These are phyloP conservation scores for Trochalopteron elliotii DNA, from an alignment of 2,113 vertebrate genomes.

Conservation along the genomic window DNA sequence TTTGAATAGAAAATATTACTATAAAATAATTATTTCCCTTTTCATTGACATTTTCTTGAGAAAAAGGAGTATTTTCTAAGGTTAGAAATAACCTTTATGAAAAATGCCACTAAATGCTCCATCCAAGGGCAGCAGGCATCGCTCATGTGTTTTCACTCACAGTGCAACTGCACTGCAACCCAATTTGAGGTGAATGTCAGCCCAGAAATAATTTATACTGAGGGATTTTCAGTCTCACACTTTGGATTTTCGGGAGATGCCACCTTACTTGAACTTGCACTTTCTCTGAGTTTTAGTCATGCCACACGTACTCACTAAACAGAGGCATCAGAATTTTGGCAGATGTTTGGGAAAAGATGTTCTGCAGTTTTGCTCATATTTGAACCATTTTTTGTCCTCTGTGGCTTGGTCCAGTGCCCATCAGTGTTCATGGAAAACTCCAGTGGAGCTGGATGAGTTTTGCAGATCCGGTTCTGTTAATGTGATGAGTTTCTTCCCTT, in stretches of 20 bases:
- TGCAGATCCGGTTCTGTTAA: neutral
- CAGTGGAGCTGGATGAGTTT: constrained; percentile 29
- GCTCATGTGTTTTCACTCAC: accelerated
- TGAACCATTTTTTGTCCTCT: neutral
- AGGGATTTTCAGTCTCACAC: neutral
- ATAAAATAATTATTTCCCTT: neutral
- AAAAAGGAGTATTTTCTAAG: neutral
- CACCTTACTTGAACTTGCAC: constrained; percentile 2
- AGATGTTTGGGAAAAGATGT: constrained; percentile 24
- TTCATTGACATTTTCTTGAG: neutral
- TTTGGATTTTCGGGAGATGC: neutral
- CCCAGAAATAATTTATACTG: neutral
- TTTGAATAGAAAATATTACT: neutral
- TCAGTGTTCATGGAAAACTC: constrained; percentile 36
- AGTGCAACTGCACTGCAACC: neutral
- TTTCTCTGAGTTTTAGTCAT: neutral
- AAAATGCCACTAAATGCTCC: neutral
- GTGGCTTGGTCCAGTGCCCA: constrained; percentile 31
- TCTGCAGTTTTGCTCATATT: constrained; percentile 4
- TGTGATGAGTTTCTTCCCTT: neutral
- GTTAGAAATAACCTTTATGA: neutral
- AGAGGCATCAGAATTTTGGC: neutral
- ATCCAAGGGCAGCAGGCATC: neutral
- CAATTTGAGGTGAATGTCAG: neutral
- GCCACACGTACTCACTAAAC: neutral